These are phyloP conservation scores for Nasonia vitripennis DNA, from an alignment of 1,140 invertebrate species.

Conservation along the genomic window DNA sequence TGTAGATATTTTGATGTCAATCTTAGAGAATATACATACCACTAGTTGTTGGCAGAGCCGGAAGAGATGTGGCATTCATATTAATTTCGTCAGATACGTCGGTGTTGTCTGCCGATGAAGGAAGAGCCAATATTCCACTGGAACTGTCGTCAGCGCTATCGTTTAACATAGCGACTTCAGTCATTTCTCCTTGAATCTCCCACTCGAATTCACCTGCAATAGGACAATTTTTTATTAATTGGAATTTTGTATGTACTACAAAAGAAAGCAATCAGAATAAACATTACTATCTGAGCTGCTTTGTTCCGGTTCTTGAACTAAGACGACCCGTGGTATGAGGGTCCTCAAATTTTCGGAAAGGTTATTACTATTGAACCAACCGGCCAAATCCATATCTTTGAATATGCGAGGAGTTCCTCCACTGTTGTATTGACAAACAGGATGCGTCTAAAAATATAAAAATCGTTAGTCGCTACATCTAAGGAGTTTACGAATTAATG, in stretches of 20 bases:
- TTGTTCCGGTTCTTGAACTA: constrained; percentile 77
- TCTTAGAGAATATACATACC: constrained; percentile 50
- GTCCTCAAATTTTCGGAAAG: constrained; percentile 88
- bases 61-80: constrained; percentile 54
- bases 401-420: constrained; percentile 64
- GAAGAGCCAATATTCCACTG: constrained; percentile 61
- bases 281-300: constrained; percentile 77
- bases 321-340: constrained; percentile 80
- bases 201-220: constrained; percentile 68
- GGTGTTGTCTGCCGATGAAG: constrained; percentile 56
- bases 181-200: constrained; percentile 69
- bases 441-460: constrained; percentile 65
- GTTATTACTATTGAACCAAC: constrained; percentile 86
- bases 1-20: not conserved
- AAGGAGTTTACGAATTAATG: not conserved
- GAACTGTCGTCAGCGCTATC: constrained; percentile 63
- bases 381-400: constrained; percentile 80
- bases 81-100: constrained; percentile 50
- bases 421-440: constrained; percentile 68
- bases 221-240: constrained; percentile 34
- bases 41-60: constrained; percentile 62
- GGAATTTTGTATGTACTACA: not conserved
- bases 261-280: constrained; percentile 21
- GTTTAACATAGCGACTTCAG: constrained; percentile 69
- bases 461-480: not conserved